phyloP scores from a whole-genome alignment of 2,797 vertebrate genomes.

The Spinus olivaceus region DNA sequence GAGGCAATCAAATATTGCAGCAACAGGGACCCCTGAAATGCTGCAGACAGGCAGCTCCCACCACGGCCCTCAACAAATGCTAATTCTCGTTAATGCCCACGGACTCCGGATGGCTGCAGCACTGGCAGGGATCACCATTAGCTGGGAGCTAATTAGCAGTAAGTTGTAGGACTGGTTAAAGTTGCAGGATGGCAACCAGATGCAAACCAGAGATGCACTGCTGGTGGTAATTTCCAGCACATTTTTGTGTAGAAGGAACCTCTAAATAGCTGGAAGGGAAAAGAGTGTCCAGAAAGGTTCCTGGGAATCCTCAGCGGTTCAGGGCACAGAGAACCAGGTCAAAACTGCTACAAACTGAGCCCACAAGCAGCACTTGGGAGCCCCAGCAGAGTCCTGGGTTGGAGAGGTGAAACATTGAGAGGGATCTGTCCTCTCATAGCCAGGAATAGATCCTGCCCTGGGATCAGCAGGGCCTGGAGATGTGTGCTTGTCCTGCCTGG shows the following conservation, averaged over 20 bases:
- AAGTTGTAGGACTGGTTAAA: background rate
- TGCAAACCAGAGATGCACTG: background rate
- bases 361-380: background rate
- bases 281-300: background rate
- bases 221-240: background rate
- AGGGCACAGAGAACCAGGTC: background rate
- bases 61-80: slow-evolving; percentile 21
- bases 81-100: background rate
- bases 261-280: background rate
- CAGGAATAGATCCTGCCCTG: background rate
- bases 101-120: background rate
- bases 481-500: background rate
- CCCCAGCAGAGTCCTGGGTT: background rate
- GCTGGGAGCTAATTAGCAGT: background rate
- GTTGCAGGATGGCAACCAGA: background rate
- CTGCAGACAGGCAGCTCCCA: slow-evolving; percentile 12
- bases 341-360: background rate
- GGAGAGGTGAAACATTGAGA: background rate
- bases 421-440: background rate
- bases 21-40: background rate
- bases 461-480: background rate
- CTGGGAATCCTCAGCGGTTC: background rate
- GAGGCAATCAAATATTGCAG: slow-evolving; percentile 16
- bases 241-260: background rate
- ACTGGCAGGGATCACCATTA: background rate